phyloP scores from a whole-genome alignment of 2,113 vertebrate genomes.

The Ibidorhyncha struthersii region DNA sequence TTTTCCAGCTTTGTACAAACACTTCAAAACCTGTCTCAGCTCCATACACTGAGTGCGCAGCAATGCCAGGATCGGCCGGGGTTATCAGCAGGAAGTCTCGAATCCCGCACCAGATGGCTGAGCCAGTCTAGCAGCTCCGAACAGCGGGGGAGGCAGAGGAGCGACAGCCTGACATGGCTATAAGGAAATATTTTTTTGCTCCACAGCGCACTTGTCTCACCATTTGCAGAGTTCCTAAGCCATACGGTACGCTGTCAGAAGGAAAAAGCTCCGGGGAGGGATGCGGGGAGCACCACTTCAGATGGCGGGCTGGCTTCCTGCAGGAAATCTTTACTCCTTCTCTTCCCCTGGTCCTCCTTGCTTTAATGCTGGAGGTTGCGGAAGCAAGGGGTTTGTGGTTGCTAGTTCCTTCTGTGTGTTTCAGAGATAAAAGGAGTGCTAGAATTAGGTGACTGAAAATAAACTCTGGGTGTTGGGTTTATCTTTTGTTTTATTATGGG shows the following conservation, averaged over 20 bases:
- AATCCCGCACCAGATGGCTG: slow-evolving; percentile 38
- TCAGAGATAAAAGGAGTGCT: neutral
- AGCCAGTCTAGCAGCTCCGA: slow-evolving; percentile 38
- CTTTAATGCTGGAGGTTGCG: neutral
- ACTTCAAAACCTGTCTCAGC: slow-evolving; percentile 4
- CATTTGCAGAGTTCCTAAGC: neutral
- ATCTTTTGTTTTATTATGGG: neutral
- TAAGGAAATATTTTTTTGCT: slow-evolving; percentile 8
- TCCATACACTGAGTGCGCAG: neutral
- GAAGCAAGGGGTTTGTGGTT: neutral
- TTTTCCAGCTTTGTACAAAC: slow-evolving; percentile 23
- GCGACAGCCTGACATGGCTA: neutral
- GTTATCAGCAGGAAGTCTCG: neutral
- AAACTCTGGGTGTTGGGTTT: neutral
- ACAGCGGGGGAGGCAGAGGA: slow-evolving; percentile 18
- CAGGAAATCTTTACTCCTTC: neutral
- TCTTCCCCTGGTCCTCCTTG: neutral
- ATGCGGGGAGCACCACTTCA: neutral
- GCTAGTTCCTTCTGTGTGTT: neutral
- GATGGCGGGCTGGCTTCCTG: neutral
- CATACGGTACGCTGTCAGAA: neutral
- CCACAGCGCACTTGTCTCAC: neutral
- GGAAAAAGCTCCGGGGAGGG: neutral
- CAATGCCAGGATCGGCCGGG: neutral
- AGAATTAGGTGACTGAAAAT: neutral